Evolutionary conservation across 2,113 vertebrate species (phyloP).

Genomic region (Gallinago media): DNA sequence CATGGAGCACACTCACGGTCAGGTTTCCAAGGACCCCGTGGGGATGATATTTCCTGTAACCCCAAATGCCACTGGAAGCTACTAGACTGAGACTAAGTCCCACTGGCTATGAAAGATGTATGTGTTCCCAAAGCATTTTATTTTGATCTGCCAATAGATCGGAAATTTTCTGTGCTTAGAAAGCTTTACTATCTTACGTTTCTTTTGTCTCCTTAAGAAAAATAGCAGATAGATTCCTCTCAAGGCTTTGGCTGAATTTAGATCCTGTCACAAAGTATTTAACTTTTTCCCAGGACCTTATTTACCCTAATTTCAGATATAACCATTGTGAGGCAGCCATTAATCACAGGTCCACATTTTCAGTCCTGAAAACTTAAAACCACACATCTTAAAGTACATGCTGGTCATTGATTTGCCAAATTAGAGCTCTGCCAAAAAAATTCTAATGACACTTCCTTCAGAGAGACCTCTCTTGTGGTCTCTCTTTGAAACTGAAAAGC

Average conservation of each 20-base stretch:
- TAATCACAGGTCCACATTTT: not conserved
- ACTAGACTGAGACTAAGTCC: not conserved
- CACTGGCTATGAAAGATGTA: not conserved
- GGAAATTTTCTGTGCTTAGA: not conserved
- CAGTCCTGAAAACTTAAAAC: not conserved
- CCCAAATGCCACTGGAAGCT: not conserved
- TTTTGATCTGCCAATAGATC: conserved; percentile 9
- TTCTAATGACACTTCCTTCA: not conserved
- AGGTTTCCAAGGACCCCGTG: not conserved
- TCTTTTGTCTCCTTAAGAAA: not conserved
- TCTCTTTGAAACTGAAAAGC: not conserved
- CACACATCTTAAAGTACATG: not conserved
- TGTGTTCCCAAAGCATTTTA: not conserved
- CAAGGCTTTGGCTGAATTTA: not conserved
- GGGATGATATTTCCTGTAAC: not conserved
- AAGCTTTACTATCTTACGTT: not conserved
- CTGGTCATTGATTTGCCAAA: not conserved
- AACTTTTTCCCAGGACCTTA: not conserved
- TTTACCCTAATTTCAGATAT: conserved; percentile 12
- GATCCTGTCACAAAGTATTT: not conserved
- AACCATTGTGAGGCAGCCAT: not conserved
- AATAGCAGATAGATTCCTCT: not conserved
- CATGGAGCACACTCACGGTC: rapidly evolving
- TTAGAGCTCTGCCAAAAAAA: not conserved
- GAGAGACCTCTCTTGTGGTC: not conserved